Base-by-base conservation (phyloP, 1,140 invertebrate species). In the Apis dorsata region DNA sequence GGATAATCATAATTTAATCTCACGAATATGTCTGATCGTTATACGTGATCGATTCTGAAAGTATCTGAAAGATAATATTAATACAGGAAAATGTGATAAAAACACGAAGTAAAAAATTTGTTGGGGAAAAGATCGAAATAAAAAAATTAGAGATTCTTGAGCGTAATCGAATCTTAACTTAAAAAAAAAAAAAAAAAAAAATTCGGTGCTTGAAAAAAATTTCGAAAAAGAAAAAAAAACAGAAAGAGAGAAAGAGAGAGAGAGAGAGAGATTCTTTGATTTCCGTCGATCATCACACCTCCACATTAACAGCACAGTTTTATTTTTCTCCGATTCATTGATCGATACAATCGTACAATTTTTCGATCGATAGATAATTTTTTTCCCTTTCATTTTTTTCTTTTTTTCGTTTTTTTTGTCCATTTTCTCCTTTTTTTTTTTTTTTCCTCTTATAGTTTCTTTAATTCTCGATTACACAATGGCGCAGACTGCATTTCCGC, bases 401-500 rank as follows among this genome's bases (percentile, higher is more conserved):
- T 9, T 83, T 74, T 75, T 66, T 24, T 75, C 66, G 24, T 63
- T 65, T 83, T 85, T 79, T 69, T 69, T 44, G 7, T 66, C 7
- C 59, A 70, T 82, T 79, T 70, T 44, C 44, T 44, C 55, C 21
- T 66, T 71, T 81, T 28, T 85, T 60, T 70, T 66, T 71, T 81
- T 28, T 85, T 60, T 70, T 24, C 12, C 75, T 77, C 13, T n/a
- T 28, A 24, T 74, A 66, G 62, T 75, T 73, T 21, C 83, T 83
- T 44, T 84, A 76, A 79, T 86, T 81, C 81, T 55, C 73, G 63
- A 80, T 83, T 86, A 79, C 81, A 59, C 69, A 59, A 8, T 55
- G 74, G 21, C 60, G 73, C 79, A 68, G 75, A 65, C 71, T 80
- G 59, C 77, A 85, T 86, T 88, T 63, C 17, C 60, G 49, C 34